Base-by-base conservation (phyloP, 2,888 invertebrate genomes). In the Ceratothoa steindachneri region DNA sequence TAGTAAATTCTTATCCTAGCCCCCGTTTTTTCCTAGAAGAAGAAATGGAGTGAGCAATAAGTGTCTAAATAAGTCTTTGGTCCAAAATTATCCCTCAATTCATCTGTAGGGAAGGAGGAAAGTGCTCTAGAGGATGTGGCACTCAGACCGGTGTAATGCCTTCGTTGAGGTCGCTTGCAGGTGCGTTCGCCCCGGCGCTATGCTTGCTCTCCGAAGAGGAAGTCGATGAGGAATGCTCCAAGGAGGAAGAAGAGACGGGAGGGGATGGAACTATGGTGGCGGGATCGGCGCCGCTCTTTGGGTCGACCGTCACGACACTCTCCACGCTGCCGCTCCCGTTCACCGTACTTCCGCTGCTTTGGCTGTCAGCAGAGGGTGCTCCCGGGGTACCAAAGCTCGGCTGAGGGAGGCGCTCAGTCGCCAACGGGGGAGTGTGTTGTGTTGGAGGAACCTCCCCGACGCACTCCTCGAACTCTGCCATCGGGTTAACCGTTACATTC, bases 401-500 rank as follows among this genome's bases (percentile, higher is more conserved):
- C 24, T 15, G 22, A 2, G 1, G 22, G 19, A 24, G 27, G 15
- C n/a, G 19, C 19, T 51, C 52, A 19, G 52, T 51, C 19, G 52
- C 19, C 2, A 19, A 19, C 15, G 19, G 52, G 19, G 27, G 22
- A 2, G 22, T 60, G 19, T n/a, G 15, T 2, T 15, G 52, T 24
- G 60, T 9, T 24, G 27, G 19, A 24, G 60, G 27, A 24, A 60
- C 24, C 60, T 41, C 41, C 28, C 66, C 52, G 5, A 60, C 60
- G 31, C 30, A 30, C 9, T 76, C 79, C 15, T 76, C 76, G 2
- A 69, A 53, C 2, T 76, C 79, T 60, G 72, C 72, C 72, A 72
- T 76, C 1, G 79, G 79, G 64, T 76, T 79, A 24, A 76, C 74
- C 2, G 76, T 79, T 22, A 79, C 79, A 9, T 71, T 79, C 30